Evolutionary conservation across 1,140 invertebrate species (phyloP).

Genomic region (Samia ricini): DNA sequence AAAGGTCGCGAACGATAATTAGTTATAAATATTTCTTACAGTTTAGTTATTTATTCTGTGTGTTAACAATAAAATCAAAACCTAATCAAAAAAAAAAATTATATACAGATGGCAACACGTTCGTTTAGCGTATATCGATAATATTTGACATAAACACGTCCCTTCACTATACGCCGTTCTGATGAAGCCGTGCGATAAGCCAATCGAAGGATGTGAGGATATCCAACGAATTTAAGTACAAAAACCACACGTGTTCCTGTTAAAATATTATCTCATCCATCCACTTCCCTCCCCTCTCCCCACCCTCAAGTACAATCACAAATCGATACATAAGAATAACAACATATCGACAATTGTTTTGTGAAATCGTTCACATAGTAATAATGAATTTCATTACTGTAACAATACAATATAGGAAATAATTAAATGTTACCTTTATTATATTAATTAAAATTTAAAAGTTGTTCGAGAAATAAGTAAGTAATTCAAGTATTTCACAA

Average conservation of each 20-base stretch:
- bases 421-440: too few relatives aligned
- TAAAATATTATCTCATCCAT: conserved; percentile 8
- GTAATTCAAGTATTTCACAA: neutral
- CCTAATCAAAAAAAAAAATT: neutral
- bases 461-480: too few relatives aligned
- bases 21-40: too few relatives aligned
- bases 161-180: conserved; percentile 13
- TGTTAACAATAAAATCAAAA: too few relatives aligned
- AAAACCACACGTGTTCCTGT: conserved; percentile 15
- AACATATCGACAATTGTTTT: neutral
- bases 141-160: conserved; percentile 10
- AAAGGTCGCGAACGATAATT: too few relatives aligned
- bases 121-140: neutral
- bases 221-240: conserved; percentile 23
- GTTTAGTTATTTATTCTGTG: too few relatives aligned
- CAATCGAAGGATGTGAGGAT: conserved; percentile 20
- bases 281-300: neutral
- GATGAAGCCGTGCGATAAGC: conserved; percentile 24
- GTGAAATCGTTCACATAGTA: too few relatives aligned
- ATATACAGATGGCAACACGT: conserved; percentile 7
- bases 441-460: too few relatives aligned
- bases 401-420: too few relatives aligned
- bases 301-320: neutral
- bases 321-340: neutral
- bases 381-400: too few relatives aligned